Percentiles rank a stretch among this genome's conserved stretches.
phyloP scores from a whole-genome alignment of 2,113 vertebrate genomes.

The Chionis minor region DNA sequence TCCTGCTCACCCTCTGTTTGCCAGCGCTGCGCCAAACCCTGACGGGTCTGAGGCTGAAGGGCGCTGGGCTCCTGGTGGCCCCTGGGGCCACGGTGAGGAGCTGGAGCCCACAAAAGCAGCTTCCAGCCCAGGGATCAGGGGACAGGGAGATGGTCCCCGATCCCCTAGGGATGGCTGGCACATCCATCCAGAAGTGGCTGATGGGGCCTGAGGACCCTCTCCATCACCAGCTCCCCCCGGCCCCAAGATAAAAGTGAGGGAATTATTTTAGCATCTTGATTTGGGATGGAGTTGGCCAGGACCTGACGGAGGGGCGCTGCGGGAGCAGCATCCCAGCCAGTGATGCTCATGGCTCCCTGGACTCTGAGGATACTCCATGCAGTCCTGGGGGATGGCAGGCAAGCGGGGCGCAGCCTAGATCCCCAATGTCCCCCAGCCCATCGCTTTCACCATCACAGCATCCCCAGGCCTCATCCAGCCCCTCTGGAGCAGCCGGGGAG shows the following conservation, averaged over 20 bases:
- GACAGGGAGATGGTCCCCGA: fast-evolving
- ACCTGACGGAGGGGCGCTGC: fast-evolving
- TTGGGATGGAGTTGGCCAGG: not conserved
- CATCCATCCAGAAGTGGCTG: not conserved
- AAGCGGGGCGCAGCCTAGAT: fast-evolving
- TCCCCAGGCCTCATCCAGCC: not conserved
- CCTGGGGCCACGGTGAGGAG: fast-evolving
- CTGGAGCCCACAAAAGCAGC: fast-evolving
- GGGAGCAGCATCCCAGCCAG: fast-evolving
- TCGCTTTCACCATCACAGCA: not conserved
- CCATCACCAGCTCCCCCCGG: fast-evolving
- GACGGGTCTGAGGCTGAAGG: not conserved
- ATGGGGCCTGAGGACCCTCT: not conserved
- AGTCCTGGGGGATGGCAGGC: not conserved
- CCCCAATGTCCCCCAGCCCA: not conserved
- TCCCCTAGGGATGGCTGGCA: not conserved
- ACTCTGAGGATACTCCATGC: not conserved
- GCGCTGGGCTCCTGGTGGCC: not conserved
- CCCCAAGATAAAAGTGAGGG: not conserved
- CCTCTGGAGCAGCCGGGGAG: not conserved
- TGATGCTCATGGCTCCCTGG: fast-evolving
- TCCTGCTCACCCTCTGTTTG: not conserved
- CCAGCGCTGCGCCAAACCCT: not conserved
- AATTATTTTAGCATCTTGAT: not conserved
- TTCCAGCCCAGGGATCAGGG: not conserved